Conservation (phyloP, 2,113 vertebrate species). For the Coreoperca whiteheadi region DNA sequence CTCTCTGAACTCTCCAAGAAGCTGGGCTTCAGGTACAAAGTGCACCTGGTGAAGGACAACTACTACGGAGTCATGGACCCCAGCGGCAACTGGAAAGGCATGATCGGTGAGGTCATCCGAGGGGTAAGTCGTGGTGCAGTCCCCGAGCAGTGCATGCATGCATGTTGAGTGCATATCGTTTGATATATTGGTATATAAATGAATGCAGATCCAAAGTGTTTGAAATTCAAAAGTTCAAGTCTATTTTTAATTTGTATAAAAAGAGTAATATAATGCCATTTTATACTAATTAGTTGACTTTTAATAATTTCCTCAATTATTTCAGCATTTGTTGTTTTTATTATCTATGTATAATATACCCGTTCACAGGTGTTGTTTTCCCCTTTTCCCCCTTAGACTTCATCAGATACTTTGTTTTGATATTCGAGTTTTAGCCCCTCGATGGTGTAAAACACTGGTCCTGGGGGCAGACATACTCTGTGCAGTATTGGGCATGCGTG, state of each 20-base stretch:
- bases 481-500: not conserved
- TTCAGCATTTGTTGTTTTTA: too few relatives aligned
- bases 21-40: constrained; percentile 85
- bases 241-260: too few relatives aligned
- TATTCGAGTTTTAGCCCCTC: too few relatives aligned
- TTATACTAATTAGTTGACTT: too few relatives aligned
- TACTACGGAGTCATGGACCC: constrained; percentile 80
- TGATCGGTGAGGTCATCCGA: constrained; percentile 89
- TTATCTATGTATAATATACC: too few relatives aligned
- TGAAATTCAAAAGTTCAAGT: too few relatives aligned
- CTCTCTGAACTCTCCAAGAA: constrained; percentile 81
- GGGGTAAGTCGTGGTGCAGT: constrained; percentile 81
- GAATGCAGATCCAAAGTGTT: too few relatives aligned
- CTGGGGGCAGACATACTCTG: not conserved
- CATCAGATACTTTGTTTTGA: too few relatives aligned
- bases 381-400: not conserved
- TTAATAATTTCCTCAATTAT: too few relatives aligned
- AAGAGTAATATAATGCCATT: too few relatives aligned
- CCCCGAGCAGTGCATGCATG: not conserved
- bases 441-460: not conserved
- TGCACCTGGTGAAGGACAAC: constrained; percentile 87
- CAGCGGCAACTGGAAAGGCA: constrained; percentile 86
- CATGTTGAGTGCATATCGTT: not conserved
- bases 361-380: too few relatives aligned
- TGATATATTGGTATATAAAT: too few relatives aligned